Evolutionary conservation across 2,113 vertebrate species (phyloP), one percentile per base, ranked within the genome.

Genomic region (Microtus montanus): DNA sequence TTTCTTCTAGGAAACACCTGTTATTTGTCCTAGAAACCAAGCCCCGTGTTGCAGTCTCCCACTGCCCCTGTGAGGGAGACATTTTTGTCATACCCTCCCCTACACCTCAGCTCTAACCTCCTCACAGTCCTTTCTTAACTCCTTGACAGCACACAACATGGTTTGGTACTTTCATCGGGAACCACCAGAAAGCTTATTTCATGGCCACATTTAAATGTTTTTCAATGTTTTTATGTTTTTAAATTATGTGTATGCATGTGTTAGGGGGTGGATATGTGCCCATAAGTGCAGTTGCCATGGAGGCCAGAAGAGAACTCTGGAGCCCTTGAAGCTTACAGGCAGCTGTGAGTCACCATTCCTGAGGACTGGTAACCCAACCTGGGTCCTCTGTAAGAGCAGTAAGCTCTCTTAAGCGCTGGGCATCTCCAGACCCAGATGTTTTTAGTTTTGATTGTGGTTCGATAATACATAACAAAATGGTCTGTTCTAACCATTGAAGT

Each of bases 11-110:
- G 49, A 38, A 86, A 63, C 41, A 77, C 54, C 74, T 87, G 10
- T 73, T 87, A 54, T 91, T 91, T 91, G 63, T 58, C 38, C 63
- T 89, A 84, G 80, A 79, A 87, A 83, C 47, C 83, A 89, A 71
- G 38, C 13, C 49, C 22, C 44, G 24, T 68, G 47, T 93, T 89
- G 26, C 5, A 87, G 28, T 63, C 20, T 52, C 38, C 26, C 47
- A 54, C 28, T 77, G 17, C 58, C 75, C 52, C 47, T 73, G 6
- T 52, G 26, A 89, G n/a, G n/a, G 93, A 78, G 90, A 58, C 19
- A 78, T 70, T 44, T 82, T 82, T 68, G 12, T 20, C 70, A 89
- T 30, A 90, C 30, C 85, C 19, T 80, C 6, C 54, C 28, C 26
- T 88, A 44, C 26, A 24, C 75, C 10, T 52, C 26, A 88, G 66